Percentiles rank a stretch among this genome's conserved stretches.
Evolutionary conservation across 1,140 invertebrate genomes (phyloP).

Genomic region (Nymphalis io): DNA sequence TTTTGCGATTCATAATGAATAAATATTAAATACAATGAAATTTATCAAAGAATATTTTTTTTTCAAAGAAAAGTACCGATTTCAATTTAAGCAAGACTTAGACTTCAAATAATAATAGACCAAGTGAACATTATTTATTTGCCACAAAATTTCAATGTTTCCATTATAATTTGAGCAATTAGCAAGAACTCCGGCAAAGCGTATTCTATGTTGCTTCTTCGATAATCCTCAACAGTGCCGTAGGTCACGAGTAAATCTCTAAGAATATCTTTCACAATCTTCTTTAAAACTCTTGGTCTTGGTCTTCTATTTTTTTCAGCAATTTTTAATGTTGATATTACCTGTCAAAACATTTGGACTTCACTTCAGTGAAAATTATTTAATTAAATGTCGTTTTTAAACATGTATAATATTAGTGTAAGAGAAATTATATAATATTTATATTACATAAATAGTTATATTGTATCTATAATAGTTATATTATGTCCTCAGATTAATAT

Average conservation of each 20-base stretch:
- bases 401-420: no score
- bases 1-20: no score
- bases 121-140: slow-evolving; percentile 29
- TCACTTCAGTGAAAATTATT: no score
- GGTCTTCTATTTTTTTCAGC: slow-evolving; percentile 47
- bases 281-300: slow-evolving; percentile 37
- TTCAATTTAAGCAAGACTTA: no score
- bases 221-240: slow-evolving; percentile 43
- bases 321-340: slow-evolving; percentile 37
- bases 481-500: no score
- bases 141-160: slow-evolving; percentile 48
- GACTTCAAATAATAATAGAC: neutral
- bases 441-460: slow-evolving; percentile 12
- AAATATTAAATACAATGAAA: no score
- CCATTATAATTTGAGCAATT: slow-evolving; percentile 46
- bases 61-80: no score
- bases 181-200: slow-evolving; percentile 46
- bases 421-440: no score
- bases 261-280: slow-evolving; percentile 42
- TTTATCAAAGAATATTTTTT: no score
- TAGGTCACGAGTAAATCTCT: slow-evolving; percentile 51
- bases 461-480: no score
- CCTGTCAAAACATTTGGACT: slow-evolving; percentile 38
- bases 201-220: slow-evolving; percentile 38
- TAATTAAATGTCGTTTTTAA: no score